phyloP scores from a whole-genome alignment of 2,888 invertebrate species.

The Philereme transversata region DNA sequence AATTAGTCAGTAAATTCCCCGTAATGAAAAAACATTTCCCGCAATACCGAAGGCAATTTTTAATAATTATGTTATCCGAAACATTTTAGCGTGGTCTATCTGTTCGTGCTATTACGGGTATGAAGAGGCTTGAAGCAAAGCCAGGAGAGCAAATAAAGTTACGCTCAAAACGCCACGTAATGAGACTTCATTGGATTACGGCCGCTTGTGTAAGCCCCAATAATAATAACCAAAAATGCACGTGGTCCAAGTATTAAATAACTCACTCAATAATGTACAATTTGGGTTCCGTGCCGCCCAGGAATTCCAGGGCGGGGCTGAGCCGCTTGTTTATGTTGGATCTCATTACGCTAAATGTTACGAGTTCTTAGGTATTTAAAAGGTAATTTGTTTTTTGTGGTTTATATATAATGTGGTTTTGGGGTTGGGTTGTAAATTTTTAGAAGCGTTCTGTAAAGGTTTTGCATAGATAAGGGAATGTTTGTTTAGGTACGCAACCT shows the following conservation, averaged over 20 bases:
- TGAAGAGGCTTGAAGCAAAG: conserved; percentile 69
- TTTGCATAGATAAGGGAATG: conserved; percentile 5
- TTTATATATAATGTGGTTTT: conserved; percentile 16
- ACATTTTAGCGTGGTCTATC: conserved; percentile 63
- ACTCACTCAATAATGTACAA: conserved; percentile 68
- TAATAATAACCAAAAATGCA: conserved; percentile 83
- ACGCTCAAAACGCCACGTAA: conserved; percentile 72
- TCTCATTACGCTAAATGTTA: conserved; percentile 73
- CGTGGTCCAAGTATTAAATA: conserved; percentile 78
- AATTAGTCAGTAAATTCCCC: conserved; percentile 34
- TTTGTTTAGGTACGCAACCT: not conserved
- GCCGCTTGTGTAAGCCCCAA: conserved; percentile 71
- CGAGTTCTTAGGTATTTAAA: conserved; percentile 52
- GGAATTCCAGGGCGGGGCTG: conserved; percentile 53
- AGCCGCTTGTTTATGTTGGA: conserved; percentile 66
- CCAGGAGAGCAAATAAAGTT: conserved; percentile 77
- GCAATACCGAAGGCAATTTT: conserved; percentile 77
- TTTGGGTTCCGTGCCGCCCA: conserved; percentile 39
- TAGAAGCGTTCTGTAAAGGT: conserved; percentile 19
- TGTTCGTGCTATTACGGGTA: conserved; percentile 71
- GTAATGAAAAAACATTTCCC: conserved; percentile 58
- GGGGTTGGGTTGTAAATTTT: conserved; percentile 30
- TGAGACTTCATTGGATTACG: conserved; percentile 82
- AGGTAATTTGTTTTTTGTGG: conserved; percentile 46
- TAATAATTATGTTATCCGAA: conserved; percentile 77